A percentile compares a stretch with the other conserved stretches of the same genome.
phyloP scores from a whole-genome alignment of 2,797 vertebrate species.

The Anabacerthia variegaticeps region DNA sequence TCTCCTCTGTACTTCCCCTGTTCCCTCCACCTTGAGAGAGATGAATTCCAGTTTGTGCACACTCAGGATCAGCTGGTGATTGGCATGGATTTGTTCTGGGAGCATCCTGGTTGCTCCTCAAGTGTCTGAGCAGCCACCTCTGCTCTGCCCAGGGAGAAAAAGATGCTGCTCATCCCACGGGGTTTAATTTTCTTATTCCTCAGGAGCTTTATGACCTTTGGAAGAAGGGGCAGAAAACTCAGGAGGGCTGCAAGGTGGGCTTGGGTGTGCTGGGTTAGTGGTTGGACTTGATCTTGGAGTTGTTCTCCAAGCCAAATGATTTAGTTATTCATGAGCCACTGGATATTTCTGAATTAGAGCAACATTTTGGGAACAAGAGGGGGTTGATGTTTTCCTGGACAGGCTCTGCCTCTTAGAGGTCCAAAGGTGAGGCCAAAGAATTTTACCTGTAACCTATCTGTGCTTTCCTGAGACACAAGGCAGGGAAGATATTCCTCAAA shows the following conservation, averaged over 20 bases:
- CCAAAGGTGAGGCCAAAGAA: not conserved
- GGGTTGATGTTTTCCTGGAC: not conserved
- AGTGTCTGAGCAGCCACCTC: not conserved
- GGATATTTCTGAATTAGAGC: not conserved
- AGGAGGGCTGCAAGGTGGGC: not conserved
- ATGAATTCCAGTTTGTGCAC: not conserved
- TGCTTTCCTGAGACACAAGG: not conserved
- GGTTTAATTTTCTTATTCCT: not conserved
- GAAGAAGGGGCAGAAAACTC: not conserved
- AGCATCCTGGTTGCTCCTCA: not conserved
- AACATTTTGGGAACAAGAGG: not conserved
- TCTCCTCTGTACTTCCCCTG: not conserved
- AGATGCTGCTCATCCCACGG: not conserved
- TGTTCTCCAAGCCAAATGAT: not conserved
- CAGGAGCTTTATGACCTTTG: not conserved
- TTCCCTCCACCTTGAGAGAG: not conserved
- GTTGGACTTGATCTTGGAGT: fast-evolving
- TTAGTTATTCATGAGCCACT: not conserved
- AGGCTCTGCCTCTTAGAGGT: not conserved
- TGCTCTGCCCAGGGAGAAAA: not conserved
- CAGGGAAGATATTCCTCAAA: not conserved
- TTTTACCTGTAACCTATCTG: not conserved
- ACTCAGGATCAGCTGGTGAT: not conserved
- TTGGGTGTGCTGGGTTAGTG: not conserved
- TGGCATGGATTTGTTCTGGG: not conserved